phyloP scores from a whole-genome alignment of 2,888 invertebrate species.

The Conops quadrifasciatus region DNA sequence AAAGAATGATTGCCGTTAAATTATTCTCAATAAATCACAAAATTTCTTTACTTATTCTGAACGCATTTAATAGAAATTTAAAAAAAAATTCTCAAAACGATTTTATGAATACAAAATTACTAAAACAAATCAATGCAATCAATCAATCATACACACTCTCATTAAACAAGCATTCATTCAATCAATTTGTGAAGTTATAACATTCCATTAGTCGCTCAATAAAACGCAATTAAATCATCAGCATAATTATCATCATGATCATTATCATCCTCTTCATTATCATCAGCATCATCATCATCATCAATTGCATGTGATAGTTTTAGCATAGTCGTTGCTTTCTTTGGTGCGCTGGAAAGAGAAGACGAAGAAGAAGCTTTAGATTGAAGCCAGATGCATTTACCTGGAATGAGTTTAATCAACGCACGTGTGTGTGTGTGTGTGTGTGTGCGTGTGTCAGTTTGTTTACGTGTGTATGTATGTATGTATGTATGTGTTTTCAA shows the following conservation, averaged over 20 bases:
- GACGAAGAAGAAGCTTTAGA: not conserved
- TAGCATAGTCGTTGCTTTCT: too few relatives aligned
- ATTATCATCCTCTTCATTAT: too few relatives aligned
- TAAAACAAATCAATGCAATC: not conserved
- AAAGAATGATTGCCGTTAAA: not conserved
- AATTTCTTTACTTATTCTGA: too few relatives aligned
- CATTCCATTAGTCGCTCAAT: constrained; percentile 29
- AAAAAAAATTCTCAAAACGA: too few relatives aligned
- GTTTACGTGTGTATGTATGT: too few relatives aligned
- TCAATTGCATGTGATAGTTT: too few relatives aligned
- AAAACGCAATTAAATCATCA: constrained; percentile 40
- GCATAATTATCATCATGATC: constrained; percentile 28
- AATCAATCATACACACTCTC: not conserved
- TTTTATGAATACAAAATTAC: not conserved
- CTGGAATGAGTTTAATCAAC: constrained; percentile 12
- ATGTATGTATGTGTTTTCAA: constrained; percentile 26
- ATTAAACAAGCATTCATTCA: not conserved
- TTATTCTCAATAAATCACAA: not conserved
- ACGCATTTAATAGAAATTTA: too few relatives aligned
- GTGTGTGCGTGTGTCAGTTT: constrained; percentile 10
- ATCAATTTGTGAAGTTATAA: not conserved
- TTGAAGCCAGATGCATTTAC: not conserved
- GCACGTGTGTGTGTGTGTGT: not conserved
- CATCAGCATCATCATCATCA: too few relatives aligned
- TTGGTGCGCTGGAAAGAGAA: not conserved